Base-by-base conservation (phyloP, 2,888 invertebrate species). In the Phrixothrix hirtus region DNA sequence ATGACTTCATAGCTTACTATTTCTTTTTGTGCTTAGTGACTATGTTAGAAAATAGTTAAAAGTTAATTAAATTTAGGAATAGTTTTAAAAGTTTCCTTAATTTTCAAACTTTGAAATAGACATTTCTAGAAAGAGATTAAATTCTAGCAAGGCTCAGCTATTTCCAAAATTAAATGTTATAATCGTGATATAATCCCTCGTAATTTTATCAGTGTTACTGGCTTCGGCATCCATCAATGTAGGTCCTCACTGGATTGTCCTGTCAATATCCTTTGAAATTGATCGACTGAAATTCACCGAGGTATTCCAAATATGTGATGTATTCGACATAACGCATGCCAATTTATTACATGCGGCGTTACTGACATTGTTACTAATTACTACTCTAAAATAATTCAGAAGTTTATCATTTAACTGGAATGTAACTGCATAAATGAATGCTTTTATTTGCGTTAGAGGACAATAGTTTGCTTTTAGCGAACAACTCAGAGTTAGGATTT, bases 391-490 rank as follows among this genome's bases (percentile, higher is more conserved):
- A n/a, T n/a, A n/a, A n/a, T n/a, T n/a, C n/a, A n/a, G n/a, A n/a
- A n/a, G n/a, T n/a, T n/a, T n/a, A n/a, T n/a, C n/a, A n/a, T n/a
- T n/a, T n/a, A n/a, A n/a, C n/a, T n/a, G n/a, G n/a, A n/a, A n/a
- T n/a, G n/a, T n/a, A n/a, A n/a, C n/a, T n/a, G n/a, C n/a, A n/a
- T n/a, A n/a, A n/a, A n/a, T n/a, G n/a, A n/a, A n/a, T n/a, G n/a
- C n/a, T n/a, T n/a, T n/a, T n/a, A n/a, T n/a, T n/a, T n/a, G n/a
- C 49, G 41, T 43, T 36, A 49, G 41, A 49, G 42, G 34, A 42
- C 16, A 21, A 25, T 32, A 21, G 27, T 14, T 37, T 26, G 41
- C 35, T 41, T 48, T 48, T 21, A 37, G 31, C 37, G 11, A 30
- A 42, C 31, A 32, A 48, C n/a, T 29, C 35, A 31, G 29, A 32